These are phyloP conservation scores for Machaerirhynchus nigripectus DNA, from an alignment of 2,113 vertebrate genomes.

Conservation along the genomic window DNA sequence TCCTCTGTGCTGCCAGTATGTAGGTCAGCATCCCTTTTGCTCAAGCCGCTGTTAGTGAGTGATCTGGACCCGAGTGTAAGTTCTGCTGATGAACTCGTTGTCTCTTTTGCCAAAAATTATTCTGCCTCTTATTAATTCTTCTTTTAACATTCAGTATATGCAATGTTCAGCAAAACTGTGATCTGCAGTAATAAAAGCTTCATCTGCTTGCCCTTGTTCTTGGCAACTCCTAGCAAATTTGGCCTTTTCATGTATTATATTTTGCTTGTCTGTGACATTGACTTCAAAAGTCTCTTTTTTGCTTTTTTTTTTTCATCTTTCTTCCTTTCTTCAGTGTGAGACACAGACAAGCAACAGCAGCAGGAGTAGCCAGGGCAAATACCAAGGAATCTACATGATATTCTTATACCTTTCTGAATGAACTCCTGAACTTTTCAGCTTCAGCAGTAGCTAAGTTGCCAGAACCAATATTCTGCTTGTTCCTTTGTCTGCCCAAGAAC, in stretches of 20 bases:
- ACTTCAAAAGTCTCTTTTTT: background rate
- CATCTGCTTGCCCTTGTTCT: conserved; percentile 34
- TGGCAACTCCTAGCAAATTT: conserved; percentile 40
- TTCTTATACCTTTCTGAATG: background rate
- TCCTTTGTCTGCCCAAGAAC: background rate
- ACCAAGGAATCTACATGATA: background rate
- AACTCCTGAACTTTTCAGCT: background rate
- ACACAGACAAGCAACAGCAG: background rate
- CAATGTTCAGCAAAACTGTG: conserved; percentile 58
- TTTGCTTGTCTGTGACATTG: background rate
- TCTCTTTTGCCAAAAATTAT: conserved; percentile 20
- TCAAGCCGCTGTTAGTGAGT: background rate
- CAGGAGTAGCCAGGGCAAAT: background rate
- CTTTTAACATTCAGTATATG: conserved; percentile 37
- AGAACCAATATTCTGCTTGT: background rate
- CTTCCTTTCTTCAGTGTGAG: background rate
- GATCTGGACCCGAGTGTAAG: background rate
- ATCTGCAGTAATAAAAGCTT: conserved; percentile 55
- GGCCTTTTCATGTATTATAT: conserved; percentile 39
- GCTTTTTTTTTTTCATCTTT: background rate
- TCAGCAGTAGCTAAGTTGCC: background rate
- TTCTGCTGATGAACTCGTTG: conserved; percentile 9
- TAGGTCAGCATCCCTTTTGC: conserved; percentile 43
- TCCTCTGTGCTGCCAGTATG: conserved; percentile 18
- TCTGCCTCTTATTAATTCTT: conserved; percentile 41